A percentile compares a stretch with the other conserved stretches of the same genome.
These are phyloP conservation scores for Ciona savignyi DNA, from an alignment of 23 tunicate genomes.

Conservation along the genomic window DNA sequence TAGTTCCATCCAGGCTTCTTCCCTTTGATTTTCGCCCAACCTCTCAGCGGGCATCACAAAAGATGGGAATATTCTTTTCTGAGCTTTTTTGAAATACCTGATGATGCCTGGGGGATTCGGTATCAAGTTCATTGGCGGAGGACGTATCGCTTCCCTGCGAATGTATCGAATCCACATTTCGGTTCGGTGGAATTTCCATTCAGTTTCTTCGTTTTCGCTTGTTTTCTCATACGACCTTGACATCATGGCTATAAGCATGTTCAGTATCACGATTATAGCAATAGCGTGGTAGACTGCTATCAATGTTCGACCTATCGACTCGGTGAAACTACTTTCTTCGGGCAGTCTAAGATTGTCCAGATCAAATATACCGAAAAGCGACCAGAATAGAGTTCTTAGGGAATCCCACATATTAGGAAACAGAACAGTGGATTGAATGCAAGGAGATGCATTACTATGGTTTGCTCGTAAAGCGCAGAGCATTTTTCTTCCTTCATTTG, in stretches of 20 bases:
- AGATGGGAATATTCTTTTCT: no score
- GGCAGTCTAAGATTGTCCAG: conserved; percentile 6
- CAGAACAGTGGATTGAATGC: background rate
- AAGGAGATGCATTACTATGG: background rate
- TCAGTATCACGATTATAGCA: no score
- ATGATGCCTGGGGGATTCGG: conserved; percentile 38
- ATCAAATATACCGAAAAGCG: conserved; percentile 51
- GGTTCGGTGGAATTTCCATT: no score
- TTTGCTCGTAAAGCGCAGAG: background rate
- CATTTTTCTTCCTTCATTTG: conserved; percentile 21
- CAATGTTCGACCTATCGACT: conserved; percentile 5
- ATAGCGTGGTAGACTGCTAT: no score
- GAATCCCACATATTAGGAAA: conserved; percentile 21
- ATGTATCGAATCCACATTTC: conserved; percentile 80
- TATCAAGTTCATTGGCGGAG: conserved; percentile 78
- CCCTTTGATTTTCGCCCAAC: no score
- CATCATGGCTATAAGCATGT: no score
- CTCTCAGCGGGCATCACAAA: no score
- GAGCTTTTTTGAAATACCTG: background rate
- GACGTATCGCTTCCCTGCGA: conserved; percentile 50
- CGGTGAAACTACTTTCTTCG: conserved; percentile 18
- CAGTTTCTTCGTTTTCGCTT: no score
- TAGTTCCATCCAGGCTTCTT: no score
- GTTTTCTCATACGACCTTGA: no score
- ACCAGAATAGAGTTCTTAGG: conserved; percentile 46